Conservation (phyloP, 2,797 vertebrate genomes). For the Brotogeris chrysoptera region DNA sequence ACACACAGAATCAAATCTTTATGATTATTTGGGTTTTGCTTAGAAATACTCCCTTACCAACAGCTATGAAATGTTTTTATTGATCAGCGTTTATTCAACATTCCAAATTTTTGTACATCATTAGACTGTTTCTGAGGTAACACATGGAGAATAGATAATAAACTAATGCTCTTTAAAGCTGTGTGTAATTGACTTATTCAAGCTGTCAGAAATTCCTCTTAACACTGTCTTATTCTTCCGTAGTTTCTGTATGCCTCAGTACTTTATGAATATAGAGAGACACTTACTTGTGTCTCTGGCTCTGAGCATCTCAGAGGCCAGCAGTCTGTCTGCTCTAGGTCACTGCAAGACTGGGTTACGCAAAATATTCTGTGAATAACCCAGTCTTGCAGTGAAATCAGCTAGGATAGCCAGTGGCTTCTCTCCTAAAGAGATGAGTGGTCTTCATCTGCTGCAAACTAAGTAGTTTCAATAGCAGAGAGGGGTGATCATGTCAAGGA, state of each 20-base stretch:
- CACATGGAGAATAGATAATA: conserved; percentile 89
- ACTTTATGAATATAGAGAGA: not conserved
- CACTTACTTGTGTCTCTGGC: not conserved
- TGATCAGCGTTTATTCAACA: conserved; percentile 89
- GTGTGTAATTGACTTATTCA: conserved; percentile 59
- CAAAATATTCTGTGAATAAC: not conserved
- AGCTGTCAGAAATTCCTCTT: conserved; percentile 23
- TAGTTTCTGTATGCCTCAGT: not conserved
- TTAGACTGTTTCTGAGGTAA: conserved; percentile 90
- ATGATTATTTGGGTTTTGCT: conserved; percentile 77
- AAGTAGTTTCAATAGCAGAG: not conserved
- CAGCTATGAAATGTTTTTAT: conserved; percentile 79
- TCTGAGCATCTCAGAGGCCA: not conserved
- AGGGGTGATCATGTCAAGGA: not conserved
- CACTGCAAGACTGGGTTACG: not conserved
- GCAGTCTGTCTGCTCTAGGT: not conserved
- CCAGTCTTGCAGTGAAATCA: not conserved
- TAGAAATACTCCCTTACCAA: conserved; percentile 78
- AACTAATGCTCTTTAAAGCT: conserved; percentile 89
- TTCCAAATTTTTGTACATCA: conserved; percentile 97
- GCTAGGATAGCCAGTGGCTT: not conserved
- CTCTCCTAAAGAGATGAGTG: not conserved
- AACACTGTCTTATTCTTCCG: not conserved
- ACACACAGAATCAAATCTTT: conserved; percentile 82
- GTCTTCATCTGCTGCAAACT: not conserved